Base-by-base conservation (phyloP, 2,113 vertebrate genomes). In the Lampris megalopsis region DNA sequence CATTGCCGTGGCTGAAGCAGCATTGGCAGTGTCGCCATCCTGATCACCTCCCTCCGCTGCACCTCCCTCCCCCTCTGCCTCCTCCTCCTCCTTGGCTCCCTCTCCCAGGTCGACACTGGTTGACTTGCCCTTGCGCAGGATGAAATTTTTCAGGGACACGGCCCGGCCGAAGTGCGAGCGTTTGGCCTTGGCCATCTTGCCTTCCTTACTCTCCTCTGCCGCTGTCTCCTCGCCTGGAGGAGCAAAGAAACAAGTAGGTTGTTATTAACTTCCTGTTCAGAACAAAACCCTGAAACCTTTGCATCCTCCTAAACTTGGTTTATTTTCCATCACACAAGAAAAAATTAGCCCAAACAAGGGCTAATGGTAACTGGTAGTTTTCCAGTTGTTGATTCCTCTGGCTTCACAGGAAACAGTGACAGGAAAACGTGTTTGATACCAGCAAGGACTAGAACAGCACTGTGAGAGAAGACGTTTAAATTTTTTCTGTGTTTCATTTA, bases 111-210 rank as follows among this genome's bases (percentile, higher is more conserved):
- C 94, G 74, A 94, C 82, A 13, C 94, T 95, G 63, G 90, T 81
- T 72, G 93, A 91, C 65, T 95, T 95, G 57, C 94, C 93, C 81
- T 95, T 95, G 4, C 94, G 83, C 84, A 95, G 71, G 89, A 95
- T 94, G 91, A 95, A 95, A 82, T 95, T 95, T 83, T 95, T 95
- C 85, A 95, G 89, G 71, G 94, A 95, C 48, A 94, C 94, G 0
- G 94, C 94, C 0, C 94, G 93, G 85, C 92, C 92, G 0, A 93
- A 94, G 68, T 94, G 93, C 3, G 93, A 84, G 68, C 93, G 93
- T 81, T 94, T 95, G 80, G 92, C 80, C 73, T 93, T 94, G 85
- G 91, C 92, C 1, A 88, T 76, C 82, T 95, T 94, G 42, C 76
- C 80, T 45, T 94, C 93, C 90, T 92, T 94, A 63, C 89, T 79